Base-by-base conservation (phyloP, 23 tunicate genomes). In the Ciona savignyi region DNA sequence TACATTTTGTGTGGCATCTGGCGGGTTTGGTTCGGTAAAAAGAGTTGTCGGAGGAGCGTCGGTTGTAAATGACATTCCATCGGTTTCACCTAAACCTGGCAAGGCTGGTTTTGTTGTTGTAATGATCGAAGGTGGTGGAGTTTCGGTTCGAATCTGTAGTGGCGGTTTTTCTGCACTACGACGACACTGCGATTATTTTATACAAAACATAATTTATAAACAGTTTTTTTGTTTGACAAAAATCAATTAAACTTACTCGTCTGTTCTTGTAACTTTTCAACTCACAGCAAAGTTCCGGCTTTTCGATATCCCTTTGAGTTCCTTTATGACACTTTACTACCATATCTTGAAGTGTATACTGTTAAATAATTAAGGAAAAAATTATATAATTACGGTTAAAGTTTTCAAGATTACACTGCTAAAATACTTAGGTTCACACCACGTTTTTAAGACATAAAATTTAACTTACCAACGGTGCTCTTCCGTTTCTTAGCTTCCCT, bases 291-390 rank as follows among this genome's bases (percentile, higher is more conserved):
- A 32, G 75, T 25, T 74, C 87, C 1, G 65, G 66, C 28, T 48
- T 28, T 64, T 28, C 56, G 67, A 6, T 21, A 26, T 77, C 51
- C 19, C 33, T 22, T 27, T 48, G 22, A 29, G 23, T n/a, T 34
- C 85, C 85, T 24, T 75, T 30, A 62, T 82, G 87, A 68, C 71
- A 82, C 78, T 82, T 82, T 25, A 82, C 19, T 2, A 33, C 26
- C 27, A 82, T 11, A 62, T 82, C 80, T 82, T 82, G 87, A 30
- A 82, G 33, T 23, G 80, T 51, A 74, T 60, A 75, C 87, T 82
- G 30, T 3, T 42, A n/a, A n/a, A n/a, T n/a, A n/a, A n/a, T n/a
- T n/a, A n/a, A n/a, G n/a, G n/a, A n/a, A n/a, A n/a, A n/a, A n/a
- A n/a, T n/a, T n/a, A n/a, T n/a, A n/a, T n/a, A n/a, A n/a, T n/a